phyloP scores from a whole-genome alignment of 2,113 vertebrate genomes.

The Eurypyga helias region DNA sequence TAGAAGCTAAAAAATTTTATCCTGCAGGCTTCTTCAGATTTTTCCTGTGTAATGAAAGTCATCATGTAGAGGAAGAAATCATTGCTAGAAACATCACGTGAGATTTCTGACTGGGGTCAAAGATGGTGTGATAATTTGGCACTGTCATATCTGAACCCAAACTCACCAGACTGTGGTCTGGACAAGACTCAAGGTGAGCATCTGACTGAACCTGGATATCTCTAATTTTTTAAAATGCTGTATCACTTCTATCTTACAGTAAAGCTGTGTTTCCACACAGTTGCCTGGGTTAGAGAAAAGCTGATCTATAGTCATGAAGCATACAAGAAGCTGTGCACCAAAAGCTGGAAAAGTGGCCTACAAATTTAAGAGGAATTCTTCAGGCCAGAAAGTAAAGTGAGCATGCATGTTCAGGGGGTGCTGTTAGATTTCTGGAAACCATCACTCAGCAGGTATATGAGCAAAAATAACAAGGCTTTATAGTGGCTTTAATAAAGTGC shows the following conservation, averaged over 20 bases:
- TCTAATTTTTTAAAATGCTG: not conserved
- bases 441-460: constrained; percentile 31
- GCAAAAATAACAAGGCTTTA: constrained; percentile 49
- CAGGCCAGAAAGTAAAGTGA: not conserved
- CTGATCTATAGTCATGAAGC: not conserved
- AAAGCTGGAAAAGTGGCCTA: not conserved
- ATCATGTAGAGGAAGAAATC: not conserved
- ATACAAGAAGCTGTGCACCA: not conserved
- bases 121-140: not conserved
- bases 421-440: constrained; percentile 14
- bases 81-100: not conserved
- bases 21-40: not conserved
- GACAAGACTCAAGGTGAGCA: not conserved
- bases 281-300: not conserved
- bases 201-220: not conserved
- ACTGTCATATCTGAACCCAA: not conserved
- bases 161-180: not conserved
- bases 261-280: not conserved
- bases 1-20: not conserved
- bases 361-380: not conserved
- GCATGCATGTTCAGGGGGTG: not conserved
- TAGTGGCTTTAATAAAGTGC: constrained; percentile 42
- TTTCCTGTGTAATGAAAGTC: not conserved
- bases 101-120: not conserved
- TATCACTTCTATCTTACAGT: not conserved